Base-by-base conservation (phyloP, 2,888 invertebrate genomes). In the Drosophila mimica region DNA sequence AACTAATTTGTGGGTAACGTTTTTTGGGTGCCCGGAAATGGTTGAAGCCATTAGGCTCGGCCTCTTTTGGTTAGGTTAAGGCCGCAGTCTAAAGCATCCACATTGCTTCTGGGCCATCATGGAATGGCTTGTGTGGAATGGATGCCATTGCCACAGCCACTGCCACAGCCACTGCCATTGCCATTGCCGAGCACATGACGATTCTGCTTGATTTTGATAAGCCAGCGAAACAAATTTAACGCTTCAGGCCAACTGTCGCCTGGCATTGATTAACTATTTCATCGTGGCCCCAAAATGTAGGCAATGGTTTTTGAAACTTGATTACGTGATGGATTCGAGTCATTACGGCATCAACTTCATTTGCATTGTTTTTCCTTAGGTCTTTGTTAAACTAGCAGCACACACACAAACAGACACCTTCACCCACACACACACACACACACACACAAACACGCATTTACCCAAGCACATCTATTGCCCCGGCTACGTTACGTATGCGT, bases 1-100 rank as follows among this genome's bases (percentile, higher is more conserved):
- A 86, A 86, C 85, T 86, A 86, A 86, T 86, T 86, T 86, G 85
- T 78, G 85, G 85, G 83, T 88, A 89, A 89, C 85, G 88, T 74
- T 89, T 87, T 46, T 87, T 72, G 75, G 88, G 85, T 60, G 70
- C 89, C 85, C 89, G 85, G 85, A 86, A 86, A 86, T 86, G 85
- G 85, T 76, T 85, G 79, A 89, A 74, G 89, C 85, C 85, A 86
- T 86, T 86, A 86, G 84, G 88, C 74, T 71, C 51, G 38, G 52
- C 68, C 59, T 67, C 65, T 69, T 34, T 36, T 28, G 60, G 46
- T 56, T 77, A 34, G 57, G 56, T 40, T 51, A 69, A 77, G 78
- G 73, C 62, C 61, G 15, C 49, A 40, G 40, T 53, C 63, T 49
- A 46, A 46, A 46, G 40, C 49, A 34, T 33, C 51, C 46, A 25